Base-by-base conservation (phyloP, 2,888 invertebrate genomes). In the Oegoconia quadripuncta region DNA sequence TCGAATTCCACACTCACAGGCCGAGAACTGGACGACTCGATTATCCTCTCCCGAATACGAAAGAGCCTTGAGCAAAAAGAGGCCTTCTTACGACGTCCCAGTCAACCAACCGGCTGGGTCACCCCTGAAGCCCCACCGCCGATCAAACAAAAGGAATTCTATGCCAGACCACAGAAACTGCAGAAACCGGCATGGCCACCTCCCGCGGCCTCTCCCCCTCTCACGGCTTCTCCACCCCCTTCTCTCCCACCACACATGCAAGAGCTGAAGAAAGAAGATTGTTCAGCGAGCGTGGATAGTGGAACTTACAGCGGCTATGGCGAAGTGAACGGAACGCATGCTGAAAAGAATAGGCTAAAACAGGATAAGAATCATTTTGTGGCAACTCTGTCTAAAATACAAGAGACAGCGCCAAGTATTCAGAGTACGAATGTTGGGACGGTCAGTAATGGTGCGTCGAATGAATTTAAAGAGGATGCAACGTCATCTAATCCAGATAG, bases 21-120 rank as follows among this genome's bases (percentile, higher is more conserved):
- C 41, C 89, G 90, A 62, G 91, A 91, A 55, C 87, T 91, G 48
- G 92, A 93, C 70, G 93, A 93, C 74, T 92, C 92, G 41, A 88
- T 92, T 31, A 91, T 91, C 59, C 91, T 95, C 89, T 91, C 91
- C 49, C 90, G 94, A 79, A 89, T 95, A 70, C 90, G 94, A 53
- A 94, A 94, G 73, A 95, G 94, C 64, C 92, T 95, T 61, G 95
- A 96, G 68, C 95, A 96, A 68, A 96, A 96, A 74, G 96, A 96
- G 72, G 96, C 96, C 60, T 97, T 97, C 76, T 88, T 97, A 42
- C 90, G 93, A 67, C 89, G 93, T 52, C 93, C 94, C 59, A 91
- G 88, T 70, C 90, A 91, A 59, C 91, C 92, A 15, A 89, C 87
- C 38, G 90, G 90, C 38, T 91, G 88, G 89, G 88, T 83, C 50